A percentile compares a stretch with the other conserved stretches of the same genome.
Evolutionary conservation across 2,888 invertebrate genomes (phyloP).

Genomic region (Cyclophora punctaria): DNA sequence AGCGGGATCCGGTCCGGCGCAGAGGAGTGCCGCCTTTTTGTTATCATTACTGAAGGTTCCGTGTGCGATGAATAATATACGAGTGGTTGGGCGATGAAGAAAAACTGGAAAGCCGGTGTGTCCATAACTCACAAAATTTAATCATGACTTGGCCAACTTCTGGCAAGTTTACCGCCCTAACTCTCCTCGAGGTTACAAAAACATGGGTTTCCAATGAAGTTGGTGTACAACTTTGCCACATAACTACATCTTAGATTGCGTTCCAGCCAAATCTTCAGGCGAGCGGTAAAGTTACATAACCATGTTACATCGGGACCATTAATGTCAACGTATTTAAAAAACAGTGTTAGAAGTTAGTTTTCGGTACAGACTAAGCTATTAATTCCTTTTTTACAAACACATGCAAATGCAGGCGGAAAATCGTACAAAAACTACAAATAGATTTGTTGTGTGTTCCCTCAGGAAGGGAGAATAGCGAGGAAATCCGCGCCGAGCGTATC

Average conservation of each 20-base stretch:
- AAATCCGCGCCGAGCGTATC: conserved; percentile 9
- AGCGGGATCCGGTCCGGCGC: no score
- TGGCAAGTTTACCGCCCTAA: conserved; percentile 8
- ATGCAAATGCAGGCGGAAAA: conserved; percentile 7
- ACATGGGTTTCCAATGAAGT: conserved; percentile 4
- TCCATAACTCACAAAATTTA: conserved; percentile 61
- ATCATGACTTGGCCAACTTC: conserved; percentile 48
- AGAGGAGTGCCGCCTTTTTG: no score
- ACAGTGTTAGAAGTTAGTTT: no score
- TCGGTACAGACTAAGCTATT: background rate
- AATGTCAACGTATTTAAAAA: no score
- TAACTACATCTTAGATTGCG: background rate
- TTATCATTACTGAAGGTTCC: no score
- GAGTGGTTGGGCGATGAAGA: conserved; percentile 33
- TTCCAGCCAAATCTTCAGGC: no score
- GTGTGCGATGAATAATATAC: conserved; percentile 48
- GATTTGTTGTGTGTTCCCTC: conserved; percentile 3
- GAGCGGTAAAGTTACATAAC: no score
- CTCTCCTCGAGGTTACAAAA: conserved; percentile 12
- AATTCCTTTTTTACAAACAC: background rate
- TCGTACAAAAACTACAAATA: conserved; percentile 9
- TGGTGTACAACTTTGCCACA: background rate
- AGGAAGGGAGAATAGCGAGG: conserved; percentile 9
- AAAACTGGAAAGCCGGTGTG: conserved; percentile 45
- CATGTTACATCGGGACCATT: no score